Conservation (phyloP, 2,797 vertebrate species). For the Falco novaeseelandiae region DNA sequence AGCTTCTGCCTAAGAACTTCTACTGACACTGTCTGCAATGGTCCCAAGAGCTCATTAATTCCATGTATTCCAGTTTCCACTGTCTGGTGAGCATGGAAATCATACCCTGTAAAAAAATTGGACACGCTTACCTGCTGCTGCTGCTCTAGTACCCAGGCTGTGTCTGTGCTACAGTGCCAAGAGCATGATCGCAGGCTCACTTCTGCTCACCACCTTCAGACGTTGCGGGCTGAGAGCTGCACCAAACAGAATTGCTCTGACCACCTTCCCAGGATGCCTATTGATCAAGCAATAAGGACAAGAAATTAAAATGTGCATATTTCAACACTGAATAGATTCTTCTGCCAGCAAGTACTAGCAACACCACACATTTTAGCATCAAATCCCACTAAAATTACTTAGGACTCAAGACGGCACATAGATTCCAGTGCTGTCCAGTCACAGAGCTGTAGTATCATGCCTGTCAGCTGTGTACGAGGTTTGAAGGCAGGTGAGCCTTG, state of each 20-base stretch:
- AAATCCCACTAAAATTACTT: not conserved
- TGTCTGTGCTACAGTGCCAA: not conserved
- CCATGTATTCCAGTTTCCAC: slow-evolving; percentile 22
- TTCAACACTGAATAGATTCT: not conserved
- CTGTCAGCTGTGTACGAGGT: not conserved
- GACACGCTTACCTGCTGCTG: slow-evolving; percentile 1
- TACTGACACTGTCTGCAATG: not conserved
- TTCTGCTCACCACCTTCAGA: not conserved
- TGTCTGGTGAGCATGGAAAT: slow-evolving; percentile 27
- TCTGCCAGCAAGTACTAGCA: not conserved
- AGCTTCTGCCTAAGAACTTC: not conserved
- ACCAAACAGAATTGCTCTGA: not conserved
- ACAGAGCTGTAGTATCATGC: not conserved
- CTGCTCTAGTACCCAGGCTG: not conserved
- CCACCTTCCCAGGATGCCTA: fast-evolving
- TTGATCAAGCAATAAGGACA: not conserved
- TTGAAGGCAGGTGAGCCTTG: not conserved
- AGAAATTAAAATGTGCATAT: not conserved
- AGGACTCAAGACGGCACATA: too few relatives aligned
- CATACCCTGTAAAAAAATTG: slow-evolving; percentile 34
- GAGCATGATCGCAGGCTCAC: fast-evolving
- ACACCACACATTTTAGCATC: not conserved
- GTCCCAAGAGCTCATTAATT: slow-evolving; percentile 26
- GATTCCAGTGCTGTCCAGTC: not conserved
- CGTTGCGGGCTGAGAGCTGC: not conserved